Percentiles rank a stretch among this genome's conserved stretches.
Evolutionary conservation across 2,888 invertebrate species (phyloP).

Genomic region (Idaea dimidiata): DNA sequence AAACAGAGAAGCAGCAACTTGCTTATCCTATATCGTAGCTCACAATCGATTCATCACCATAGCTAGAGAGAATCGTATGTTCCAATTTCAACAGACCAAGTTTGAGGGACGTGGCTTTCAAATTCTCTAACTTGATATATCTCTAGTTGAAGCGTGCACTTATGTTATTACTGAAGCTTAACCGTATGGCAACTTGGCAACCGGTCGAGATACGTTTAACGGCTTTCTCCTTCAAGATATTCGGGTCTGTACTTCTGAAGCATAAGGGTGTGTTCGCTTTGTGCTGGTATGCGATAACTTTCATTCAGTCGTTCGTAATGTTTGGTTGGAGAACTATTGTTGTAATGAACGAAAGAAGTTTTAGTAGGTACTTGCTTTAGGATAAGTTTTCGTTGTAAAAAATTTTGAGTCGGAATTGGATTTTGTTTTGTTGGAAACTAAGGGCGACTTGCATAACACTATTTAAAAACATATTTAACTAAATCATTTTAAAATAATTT

Average conservation of each 20-base stretch:
- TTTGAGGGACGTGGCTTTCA: conserved; percentile 35
- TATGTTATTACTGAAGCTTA: conserved; percentile 41
- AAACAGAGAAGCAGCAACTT: neutral
- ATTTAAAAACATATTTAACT: too few relatives aligned
- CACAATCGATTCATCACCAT: conserved; percentile 1
- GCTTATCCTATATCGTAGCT: neutral
- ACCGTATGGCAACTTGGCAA: conserved; percentile 31
- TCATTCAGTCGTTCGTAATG: neutral
- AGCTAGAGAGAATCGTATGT: neutral
- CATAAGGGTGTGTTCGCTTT: conserved; percentile 1
- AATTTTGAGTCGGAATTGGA: neutral
- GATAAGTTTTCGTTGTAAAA: neutral
- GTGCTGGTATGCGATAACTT: neutral
- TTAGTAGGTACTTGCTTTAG: neutral
- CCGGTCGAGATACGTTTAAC: conserved; percentile 16
- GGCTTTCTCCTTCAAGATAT: conserved; percentile 12
- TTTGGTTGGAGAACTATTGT: neutral
- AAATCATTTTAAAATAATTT: too few relatives aligned
- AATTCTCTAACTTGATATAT: conserved; percentile 33
- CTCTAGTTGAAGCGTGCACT: conserved; percentile 35
- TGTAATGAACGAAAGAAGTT: neutral
- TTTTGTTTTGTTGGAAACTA: neutral
- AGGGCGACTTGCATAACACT: too few relatives aligned
- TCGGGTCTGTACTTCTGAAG: conserved; percentile 1
- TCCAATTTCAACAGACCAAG: conserved; percentile 19